A percentile compares a stretch with the other conserved stretches of the same genome.
phyloP scores from a whole-genome alignment of 2,113 vertebrate species.

The Pomatorhinus ruficollis region DNA sequence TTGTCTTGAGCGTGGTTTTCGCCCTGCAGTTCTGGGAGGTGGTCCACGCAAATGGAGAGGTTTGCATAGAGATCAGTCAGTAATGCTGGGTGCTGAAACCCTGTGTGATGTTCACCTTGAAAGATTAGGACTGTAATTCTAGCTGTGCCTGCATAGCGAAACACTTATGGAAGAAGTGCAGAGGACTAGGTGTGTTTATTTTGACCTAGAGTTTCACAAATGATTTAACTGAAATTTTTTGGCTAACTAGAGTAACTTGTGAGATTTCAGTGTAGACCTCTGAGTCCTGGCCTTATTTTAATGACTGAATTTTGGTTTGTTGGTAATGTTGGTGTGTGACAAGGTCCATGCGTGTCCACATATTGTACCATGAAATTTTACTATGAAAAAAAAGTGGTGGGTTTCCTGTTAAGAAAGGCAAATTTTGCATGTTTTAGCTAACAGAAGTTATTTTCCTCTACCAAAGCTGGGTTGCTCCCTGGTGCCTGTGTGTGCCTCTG shows the following conservation, averaged over 20 bases:
- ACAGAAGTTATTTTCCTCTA: background rate
- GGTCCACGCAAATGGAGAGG: background rate
- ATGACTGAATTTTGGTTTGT: background rate
- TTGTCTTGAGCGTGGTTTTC: background rate
- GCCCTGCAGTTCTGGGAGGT: background rate
- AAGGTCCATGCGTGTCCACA: accelerated
- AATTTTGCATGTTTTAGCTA: background rate
- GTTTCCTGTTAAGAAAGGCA: background rate
- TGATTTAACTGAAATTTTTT: background rate
- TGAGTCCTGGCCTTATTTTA: background rate
- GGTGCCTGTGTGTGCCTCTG: background rate
- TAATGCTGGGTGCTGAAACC: background rate
- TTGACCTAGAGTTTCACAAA: background rate
- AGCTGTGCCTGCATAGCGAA: background rate
- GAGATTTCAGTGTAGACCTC: background rate
- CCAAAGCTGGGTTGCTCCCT: background rate
- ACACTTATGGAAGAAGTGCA: background rate
- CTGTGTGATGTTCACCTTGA: background rate
- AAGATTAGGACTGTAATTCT: background rate
- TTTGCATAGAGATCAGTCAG: background rate
- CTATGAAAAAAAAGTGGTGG: background rate
- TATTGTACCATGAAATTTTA: background rate
- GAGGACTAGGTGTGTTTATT: background rate
- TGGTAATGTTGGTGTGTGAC: background rate
- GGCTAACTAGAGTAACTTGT: background rate